Conservation (phyloP, 2,888 invertebrate species). For the Thyatira batis region DNA sequence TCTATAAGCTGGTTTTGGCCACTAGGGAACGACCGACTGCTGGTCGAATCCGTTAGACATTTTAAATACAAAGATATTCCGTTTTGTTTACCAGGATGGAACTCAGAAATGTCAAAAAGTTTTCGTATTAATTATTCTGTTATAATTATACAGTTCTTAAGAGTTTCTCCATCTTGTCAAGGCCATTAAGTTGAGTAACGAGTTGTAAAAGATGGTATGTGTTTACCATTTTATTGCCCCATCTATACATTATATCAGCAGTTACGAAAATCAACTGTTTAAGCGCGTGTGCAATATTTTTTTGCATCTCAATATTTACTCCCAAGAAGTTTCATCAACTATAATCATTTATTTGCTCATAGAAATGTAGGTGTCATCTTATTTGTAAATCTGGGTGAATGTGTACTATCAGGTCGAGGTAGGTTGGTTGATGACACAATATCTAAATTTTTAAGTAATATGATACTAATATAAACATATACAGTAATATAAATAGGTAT, state of each 20-base stretch:
- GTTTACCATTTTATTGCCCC: not conserved
- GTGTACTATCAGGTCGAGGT: not conserved
- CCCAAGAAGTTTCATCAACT: not conserved
- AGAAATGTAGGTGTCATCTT: not conserved
- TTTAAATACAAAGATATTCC: not conserved
- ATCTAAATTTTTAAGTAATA: no score
- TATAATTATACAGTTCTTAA: not conserved
- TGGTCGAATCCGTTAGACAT: not conserved
- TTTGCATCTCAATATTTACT: not conserved
- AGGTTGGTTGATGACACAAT: no score
- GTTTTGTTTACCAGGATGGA: no score
- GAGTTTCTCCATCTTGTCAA: not conserved
- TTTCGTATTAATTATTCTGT: not conserved
- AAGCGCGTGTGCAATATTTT: not conserved
- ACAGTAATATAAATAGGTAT: not conserved
- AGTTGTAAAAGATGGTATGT: not conserved
- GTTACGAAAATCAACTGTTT: not conserved
- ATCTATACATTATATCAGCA: not conserved
- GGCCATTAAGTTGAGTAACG: not conserved
- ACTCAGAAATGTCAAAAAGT: no score
- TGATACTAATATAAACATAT: not conserved
- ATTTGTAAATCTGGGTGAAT: not conserved
- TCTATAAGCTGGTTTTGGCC: conserved; percentile 41
- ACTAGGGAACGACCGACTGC: conserved; percentile 15
- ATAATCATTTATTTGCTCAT: not conserved